Percentiles rank a stretch among this genome's conserved stretches.
phyloP scores from a whole-genome alignment of 2,888 invertebrate species.

The Apodemia mormo region DNA sequence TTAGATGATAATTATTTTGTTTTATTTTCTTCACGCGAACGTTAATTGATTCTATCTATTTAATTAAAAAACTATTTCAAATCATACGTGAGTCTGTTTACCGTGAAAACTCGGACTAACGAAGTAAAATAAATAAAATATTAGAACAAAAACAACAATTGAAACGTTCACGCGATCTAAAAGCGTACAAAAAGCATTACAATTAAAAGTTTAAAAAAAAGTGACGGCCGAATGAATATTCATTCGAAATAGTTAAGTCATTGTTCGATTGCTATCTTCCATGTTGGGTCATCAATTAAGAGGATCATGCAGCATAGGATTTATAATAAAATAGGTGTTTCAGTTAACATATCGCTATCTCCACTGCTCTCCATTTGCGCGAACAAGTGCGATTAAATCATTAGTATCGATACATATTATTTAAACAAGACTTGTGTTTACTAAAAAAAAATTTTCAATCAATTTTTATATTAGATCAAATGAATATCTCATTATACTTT shows the following conservation, averaged over 20 bases:
- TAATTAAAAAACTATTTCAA: not conserved
- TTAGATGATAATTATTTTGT: not conserved
- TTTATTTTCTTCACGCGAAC: not conserved
- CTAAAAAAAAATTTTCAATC: too few relatives aligned
- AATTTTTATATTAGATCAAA: too few relatives aligned
- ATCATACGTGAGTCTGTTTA: not conserved
- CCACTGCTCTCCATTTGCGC: not conserved
- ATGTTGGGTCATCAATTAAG: conserved; percentile 60
- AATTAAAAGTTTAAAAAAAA: conserved; percentile 18
- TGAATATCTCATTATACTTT: too few relatives aligned
- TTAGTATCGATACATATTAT: not conserved
- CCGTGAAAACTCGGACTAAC: conserved; percentile 7
- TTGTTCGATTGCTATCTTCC: conserved; percentile 56
- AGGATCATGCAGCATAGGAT: not conserved
- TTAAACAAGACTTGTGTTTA: too few relatives aligned
- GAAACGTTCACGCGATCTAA: conserved; percentile 42
- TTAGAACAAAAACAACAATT: conserved; percentile 28
- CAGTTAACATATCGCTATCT: conserved; percentile 28
- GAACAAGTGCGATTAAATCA: not conserved
- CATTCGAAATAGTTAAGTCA: conserved; percentile 64
- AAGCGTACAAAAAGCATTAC: conserved; percentile 27
- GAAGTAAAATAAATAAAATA: conserved; percentile 10
- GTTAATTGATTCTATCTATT: not conserved
- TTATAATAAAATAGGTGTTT: conserved; percentile 27
- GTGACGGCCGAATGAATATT: conserved; percentile 50